Conservation (phyloP, 2,797 vertebrate genomes). For the Sciurus vulgaris region DNA sequence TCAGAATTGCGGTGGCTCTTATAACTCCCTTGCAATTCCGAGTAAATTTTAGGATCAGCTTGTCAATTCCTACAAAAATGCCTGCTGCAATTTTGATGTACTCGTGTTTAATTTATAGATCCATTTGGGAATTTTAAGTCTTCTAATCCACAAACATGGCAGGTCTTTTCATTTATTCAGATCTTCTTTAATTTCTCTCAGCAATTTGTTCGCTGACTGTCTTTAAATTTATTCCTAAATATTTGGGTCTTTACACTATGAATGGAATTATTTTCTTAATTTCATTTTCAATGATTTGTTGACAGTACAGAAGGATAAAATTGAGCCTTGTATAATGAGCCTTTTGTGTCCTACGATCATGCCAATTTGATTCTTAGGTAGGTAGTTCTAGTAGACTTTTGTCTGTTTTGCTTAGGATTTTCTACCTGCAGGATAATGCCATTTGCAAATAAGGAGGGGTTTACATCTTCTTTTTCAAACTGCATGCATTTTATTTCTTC, state of each 20-base stretch:
- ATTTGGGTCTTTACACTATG: background rate
- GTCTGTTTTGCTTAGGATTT: background rate
- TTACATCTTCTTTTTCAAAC: background rate
- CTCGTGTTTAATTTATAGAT: background rate
- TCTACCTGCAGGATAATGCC: background rate
- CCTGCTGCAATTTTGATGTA: background rate
- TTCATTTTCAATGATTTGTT: background rate
- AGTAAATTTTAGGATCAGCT: background rate
- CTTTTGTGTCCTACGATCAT: background rate
- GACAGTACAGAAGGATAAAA: background rate
- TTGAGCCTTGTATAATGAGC: background rate
- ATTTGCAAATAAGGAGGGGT: background rate
- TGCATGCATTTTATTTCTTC: background rate
- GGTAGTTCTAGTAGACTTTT: background rate
- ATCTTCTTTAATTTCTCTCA: constrained; percentile 1
- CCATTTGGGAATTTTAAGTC: background rate
- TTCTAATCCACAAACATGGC: background rate
- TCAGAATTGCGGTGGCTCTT: background rate
- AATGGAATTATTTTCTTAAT: background rate
- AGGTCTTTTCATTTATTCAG: background rate
- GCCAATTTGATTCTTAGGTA: background rate
- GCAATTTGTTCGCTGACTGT: background rate
- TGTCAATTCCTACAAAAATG: background rate
- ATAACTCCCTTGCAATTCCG: background rate
- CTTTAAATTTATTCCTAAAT: background rate